Base-by-base conservation (phyloP, 2,888 invertebrate genomes). In the Papilio demoleus region DNA sequence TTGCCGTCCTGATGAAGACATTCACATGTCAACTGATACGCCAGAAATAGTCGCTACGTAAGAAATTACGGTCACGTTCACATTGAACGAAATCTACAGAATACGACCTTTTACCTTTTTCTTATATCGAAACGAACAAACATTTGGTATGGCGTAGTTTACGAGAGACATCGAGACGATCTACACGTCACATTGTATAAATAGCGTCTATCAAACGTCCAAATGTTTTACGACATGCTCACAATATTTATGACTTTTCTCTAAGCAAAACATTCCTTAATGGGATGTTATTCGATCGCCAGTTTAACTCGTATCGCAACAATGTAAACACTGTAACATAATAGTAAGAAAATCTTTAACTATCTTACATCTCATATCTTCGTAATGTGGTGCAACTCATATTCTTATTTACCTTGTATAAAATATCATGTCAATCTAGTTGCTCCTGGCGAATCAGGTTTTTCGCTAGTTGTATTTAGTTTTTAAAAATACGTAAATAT, bases 1-100 rank as follows among this genome's bases (percentile, higher is more conserved):
- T 34, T 27, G 42, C 14, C 9, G 9, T 22, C 40, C 64, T 34
- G 60, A 69, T 61, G 60, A 69, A 69, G 65, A 65, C 60, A 65
- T 69, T 27, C 34, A n/a, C 38, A 42, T 42, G 65, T 60, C 68
- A 59, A 36, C 24, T 50, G 50, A 58, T 40, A 45, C 19, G n/a
- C n/a, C n/a, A 42, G 59, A 60, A 60, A 68, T 53, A 60, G 59
- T 31, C 34, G 27, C 45, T 34, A 38, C 68, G 31, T 47, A 68
- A n/a, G 63, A 63, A 61, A 61, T 24, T 50, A 17, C 50, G 47
- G 34, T 65, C 60, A 69, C 65, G 65, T 61, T 60, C 27, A 19
- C 50, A 19, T n/a, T 31, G 34, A 42, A 61, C 65, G 60, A 31
- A 64, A 68, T 47, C 42, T 61, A 45, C 24, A 19, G 34, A 24